Evolutionary conservation across 1,140 invertebrate species (phyloP), one percentile per base, ranked within the genome.

Genomic region (Anoplophora glabripennis): DNA sequence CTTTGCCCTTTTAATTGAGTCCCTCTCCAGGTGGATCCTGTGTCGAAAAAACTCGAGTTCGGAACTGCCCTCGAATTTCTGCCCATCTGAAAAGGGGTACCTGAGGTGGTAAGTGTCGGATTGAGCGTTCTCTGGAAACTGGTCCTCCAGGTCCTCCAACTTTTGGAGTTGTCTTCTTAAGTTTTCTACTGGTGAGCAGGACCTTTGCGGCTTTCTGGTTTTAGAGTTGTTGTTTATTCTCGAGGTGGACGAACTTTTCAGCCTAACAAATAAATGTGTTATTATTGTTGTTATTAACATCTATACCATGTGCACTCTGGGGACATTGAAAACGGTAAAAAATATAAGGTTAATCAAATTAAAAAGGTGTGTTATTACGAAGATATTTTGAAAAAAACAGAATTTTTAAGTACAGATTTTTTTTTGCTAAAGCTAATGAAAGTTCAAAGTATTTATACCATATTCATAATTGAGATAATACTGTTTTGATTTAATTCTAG

Each of bases 11-110:
- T 87, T 82, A 63, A 90, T 87, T 0, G 87, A 88, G 67, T 90
- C 89, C 7, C 88, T 77, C 68, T 91, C 89, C 14, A 90, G 78
- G 53, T 90, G 83, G 12, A 90, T 89, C 40, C 89, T 82, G 68
- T 91, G 88, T 41, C 87, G 80, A 63, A 90, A 89, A 76, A 90
- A 91, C 68, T 90, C 88, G 59, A 91, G 71, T 65, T 90, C 89
- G 3, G 88, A 87, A 47, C 79, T 80, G 15, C 72, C 71, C 36
- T 73, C 73, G 42, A 73, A 74, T 54, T 73, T 73, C 57, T 75
- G 73, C 3, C 68, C 71, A 53, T 75, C 73, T 18, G 72, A 72
- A 64, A 75, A 75, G 9, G 73, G 73, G 56, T 75, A 73, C 53
- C 66, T 68, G 38, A 91, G 70, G 59, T 86, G 87, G 63, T 89